Conservation (phyloP, 1,140 invertebrate genomes). For the Ruditapes philippinarum region DNA sequence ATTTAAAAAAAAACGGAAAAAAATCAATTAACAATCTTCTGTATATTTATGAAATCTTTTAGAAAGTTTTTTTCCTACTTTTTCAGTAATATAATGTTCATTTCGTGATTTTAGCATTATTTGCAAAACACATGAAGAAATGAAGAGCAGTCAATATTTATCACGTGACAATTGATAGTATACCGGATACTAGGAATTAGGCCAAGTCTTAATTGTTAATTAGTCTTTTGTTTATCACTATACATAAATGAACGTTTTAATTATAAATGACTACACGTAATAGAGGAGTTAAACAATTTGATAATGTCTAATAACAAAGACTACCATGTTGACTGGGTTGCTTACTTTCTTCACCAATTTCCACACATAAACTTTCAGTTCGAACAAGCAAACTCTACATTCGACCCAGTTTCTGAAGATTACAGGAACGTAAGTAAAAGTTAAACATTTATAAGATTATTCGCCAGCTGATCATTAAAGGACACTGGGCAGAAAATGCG, state of each 20-base stretch:
- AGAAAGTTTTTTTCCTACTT: too few relatives aligned
- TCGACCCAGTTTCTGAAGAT: slow-evolving; percentile 94
- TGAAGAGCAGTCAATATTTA: not conserved
- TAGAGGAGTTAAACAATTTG: not conserved
- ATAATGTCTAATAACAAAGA: slow-evolving; percentile 14
- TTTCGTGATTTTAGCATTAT: too few relatives aligned
- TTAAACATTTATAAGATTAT: too few relatives aligned
- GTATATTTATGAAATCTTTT: too few relatives aligned
- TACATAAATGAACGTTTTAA: not conserved
- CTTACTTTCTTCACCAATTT: slow-evolving; percentile 94
- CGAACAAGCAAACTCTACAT: slow-evolving; percentile 95
- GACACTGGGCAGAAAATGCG: too few relatives aligned
- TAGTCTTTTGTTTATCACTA: not conserved
- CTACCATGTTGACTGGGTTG: slow-evolving; percentile 87
- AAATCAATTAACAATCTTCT: too few relatives aligned
- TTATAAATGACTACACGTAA: not conserved
- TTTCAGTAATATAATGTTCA: too few relatives aligned
- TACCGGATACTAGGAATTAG: not conserved
- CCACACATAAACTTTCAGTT: slow-evolving; percentile 91
- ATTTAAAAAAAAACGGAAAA: too few relatives aligned
- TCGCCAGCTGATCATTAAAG: too few relatives aligned
- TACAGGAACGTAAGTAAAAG: slow-evolving; percentile 95
- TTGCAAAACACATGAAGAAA: too few relatives aligned
- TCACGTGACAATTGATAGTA: slow-evolving; percentile 43
- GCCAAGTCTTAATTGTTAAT: not conserved